phyloP scores from a whole-genome alignment of 64 coral and sea anemone species.

The Montipora efflorescens region DNA sequence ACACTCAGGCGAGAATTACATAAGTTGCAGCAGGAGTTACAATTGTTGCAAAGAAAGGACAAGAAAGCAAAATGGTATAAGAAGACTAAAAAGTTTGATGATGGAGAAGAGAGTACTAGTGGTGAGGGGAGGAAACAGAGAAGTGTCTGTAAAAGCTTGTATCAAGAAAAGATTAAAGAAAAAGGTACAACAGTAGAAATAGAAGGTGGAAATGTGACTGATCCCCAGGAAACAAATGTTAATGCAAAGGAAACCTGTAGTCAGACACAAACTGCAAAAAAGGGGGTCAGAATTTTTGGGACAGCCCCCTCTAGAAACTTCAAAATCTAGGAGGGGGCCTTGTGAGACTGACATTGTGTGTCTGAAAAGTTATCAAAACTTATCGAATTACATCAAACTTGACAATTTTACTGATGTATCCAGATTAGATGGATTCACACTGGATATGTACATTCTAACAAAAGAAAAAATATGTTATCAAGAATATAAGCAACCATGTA shows the following conservation, averaged over 20 bases:
- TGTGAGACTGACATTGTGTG: conserved; percentile 1
- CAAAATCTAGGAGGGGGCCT: not conserved
- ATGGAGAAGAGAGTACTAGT: conserved; percentile 8
- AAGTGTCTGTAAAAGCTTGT: not conserved
- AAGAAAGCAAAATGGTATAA: conserved; percentile 47
- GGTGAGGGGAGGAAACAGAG: not conserved
- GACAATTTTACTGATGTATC: conserved; percentile 65
- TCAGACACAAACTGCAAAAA: not conserved
- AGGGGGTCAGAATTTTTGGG: not conserved
- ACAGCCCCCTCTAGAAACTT: not conserved
- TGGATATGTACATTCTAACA: conserved; percentile 46
- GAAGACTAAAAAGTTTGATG: conserved; percentile 38
- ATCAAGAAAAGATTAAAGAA: not conserved
- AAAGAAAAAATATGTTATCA: conserved; percentile 37
- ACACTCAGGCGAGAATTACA: conserved; percentile 8
- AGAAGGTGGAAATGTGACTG: not conserved
- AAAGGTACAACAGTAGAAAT: not conserved
- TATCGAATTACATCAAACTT: not conserved
- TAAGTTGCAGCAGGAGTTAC: conserved; percentile 15
- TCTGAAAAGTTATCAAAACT: conserved; percentile 52
- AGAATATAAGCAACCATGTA: conserved; percentile 58
- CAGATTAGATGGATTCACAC: conserved; percentile 63
- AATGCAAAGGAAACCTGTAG: not conserved
- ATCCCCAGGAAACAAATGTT: not conserved
- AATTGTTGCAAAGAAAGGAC: conserved; percentile 28